Evolutionary conservation across 2,888 invertebrate species (phyloP).

Genomic region (Cephus runcator): DNA sequence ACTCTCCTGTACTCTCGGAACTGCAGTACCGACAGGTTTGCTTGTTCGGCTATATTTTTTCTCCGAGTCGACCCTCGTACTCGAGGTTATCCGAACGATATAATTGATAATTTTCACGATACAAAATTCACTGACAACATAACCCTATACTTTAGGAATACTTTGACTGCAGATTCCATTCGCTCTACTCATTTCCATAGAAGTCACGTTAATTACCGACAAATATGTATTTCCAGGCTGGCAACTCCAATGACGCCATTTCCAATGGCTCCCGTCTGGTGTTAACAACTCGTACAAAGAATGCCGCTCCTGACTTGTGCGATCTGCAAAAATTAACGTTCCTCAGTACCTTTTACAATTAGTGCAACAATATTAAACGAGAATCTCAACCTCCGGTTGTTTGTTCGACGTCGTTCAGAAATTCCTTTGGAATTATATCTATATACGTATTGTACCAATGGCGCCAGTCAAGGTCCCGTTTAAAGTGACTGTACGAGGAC

Average conservation of each 20-base stretch:
- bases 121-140: neutral
- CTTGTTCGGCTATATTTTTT: neutral
- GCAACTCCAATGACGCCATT: neutral
- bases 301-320: neutral
- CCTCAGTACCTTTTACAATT: neutral
- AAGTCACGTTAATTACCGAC: conserved; percentile 16
- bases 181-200: conserved; percentile 10
- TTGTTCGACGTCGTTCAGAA: neutral
- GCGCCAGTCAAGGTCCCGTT: neutral
- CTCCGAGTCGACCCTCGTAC: neutral
- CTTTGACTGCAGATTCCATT: neutral
- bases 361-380: neutral
- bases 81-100: neutral
- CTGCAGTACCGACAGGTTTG: neutral
- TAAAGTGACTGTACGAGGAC: neutral
- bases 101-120: neutral
- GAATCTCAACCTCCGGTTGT: neutral
- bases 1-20: neutral
- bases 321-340: neutral
- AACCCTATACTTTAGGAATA: neutral
- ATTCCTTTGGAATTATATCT: neutral
- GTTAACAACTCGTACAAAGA: neutral
- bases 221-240: conserved; percentile 5
- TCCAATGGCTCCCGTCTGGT: neutral
- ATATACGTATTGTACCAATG: neutral